These are phyloP conservation scores for Cryptoblepharus egeriae DNA, from an alignment of 2,797 vertebrate genomes.

Conservation along the genomic window DNA sequence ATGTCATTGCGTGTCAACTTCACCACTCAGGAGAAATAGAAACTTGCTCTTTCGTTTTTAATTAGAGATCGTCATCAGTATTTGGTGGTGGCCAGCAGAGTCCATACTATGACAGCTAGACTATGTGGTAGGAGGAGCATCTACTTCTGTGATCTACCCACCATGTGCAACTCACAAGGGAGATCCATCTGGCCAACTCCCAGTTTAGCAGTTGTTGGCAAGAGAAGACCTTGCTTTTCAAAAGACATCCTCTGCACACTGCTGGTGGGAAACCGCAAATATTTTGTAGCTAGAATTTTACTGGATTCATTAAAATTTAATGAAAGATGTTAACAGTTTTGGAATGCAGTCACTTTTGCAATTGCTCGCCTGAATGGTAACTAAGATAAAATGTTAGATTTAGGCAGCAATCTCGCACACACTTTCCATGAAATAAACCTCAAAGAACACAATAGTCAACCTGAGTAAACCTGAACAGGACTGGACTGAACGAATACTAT, in stretches of 20 bases:
- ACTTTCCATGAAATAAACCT: not conserved
- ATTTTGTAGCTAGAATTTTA: not conserved
- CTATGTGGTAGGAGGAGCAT: not conserved
- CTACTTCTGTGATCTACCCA: not conserved
- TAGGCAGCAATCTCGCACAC: not conserved
- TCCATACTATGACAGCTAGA: not conserved
- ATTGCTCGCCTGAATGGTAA: no score
- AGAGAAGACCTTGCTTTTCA: not conserved
- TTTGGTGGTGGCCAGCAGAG: not conserved
- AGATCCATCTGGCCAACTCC: not conserved
- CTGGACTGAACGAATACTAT: not conserved
- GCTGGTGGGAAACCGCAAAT: not conserved
- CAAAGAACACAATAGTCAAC: not conserved
- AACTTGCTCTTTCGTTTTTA: not conserved
- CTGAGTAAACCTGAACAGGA: not conserved
- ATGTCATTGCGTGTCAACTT: slow-evolving; percentile 17
- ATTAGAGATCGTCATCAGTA: not conserved
- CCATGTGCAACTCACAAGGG: not conserved
- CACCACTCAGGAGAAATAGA: not conserved
- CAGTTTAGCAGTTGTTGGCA: not conserved
- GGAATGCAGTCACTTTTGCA: no score
- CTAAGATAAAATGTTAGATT: not conserved
- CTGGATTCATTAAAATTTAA: not conserved
- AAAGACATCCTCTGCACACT: not conserved
- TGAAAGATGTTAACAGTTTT: no score